A percentile compares a stretch with the other conserved stretches of the same genome.
Evolutionary conservation across 2,113 vertebrate species (phyloP).

Genomic region (Zosterops hypoxanthus): DNA sequence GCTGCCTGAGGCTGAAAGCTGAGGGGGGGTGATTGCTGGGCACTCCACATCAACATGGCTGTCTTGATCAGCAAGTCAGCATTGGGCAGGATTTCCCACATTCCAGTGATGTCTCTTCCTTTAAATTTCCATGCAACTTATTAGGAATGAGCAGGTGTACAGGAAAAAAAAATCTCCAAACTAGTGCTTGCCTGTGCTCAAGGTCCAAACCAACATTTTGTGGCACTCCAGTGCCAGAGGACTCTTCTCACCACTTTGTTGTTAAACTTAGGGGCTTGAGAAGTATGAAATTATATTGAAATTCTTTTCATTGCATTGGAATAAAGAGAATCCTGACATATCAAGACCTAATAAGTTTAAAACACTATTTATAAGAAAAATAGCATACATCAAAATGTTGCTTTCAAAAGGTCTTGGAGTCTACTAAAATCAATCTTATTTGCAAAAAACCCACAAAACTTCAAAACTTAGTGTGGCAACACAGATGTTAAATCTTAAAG

Average conservation of each 20-base stretch:
- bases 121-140: neutral
- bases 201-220: neutral
- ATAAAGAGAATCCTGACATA: neutral
- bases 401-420: neutral
- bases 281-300: neutral
- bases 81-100: neutral
- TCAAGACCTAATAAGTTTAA: neutral
- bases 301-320: neutral
- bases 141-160: neutral
- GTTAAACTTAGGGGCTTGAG: neutral
- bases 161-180: neutral
- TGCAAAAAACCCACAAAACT: neutral
- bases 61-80: too few species aligned
- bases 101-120: rapidly evolving
- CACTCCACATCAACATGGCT: neutral
- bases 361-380: neutral
- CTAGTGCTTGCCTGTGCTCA: neutral
- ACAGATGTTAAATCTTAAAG: constrained; percentile 10
- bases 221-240: neutral
- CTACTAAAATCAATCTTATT: neutral
- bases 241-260: neutral
- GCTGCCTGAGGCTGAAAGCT: neutral
- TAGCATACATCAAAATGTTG: neutral
- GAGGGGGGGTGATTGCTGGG: neutral
- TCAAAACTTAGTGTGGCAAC: neutral